These are phyloP conservation scores for Onychomys arenicola DNA, from an alignment of 2,797 vertebrate genomes.

Conservation along the genomic window DNA sequence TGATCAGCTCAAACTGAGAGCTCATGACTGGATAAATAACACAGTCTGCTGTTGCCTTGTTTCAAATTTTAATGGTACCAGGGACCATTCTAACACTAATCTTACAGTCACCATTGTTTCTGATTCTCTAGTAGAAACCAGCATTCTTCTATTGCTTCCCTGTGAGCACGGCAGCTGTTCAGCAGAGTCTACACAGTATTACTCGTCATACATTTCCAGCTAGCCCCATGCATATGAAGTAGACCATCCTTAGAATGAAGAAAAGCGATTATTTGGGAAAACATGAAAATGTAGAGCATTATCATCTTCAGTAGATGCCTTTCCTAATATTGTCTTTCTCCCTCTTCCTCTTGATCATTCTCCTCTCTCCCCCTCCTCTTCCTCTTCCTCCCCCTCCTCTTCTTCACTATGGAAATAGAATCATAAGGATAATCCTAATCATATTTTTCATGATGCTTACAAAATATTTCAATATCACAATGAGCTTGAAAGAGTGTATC, in stretches of 20 bases:
- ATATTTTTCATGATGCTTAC: fast-evolving
- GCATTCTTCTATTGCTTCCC: conserved; percentile 58
- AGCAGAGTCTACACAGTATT: background rate
- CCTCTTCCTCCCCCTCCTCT: background rate
- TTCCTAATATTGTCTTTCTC: background rate
- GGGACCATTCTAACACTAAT: conserved; percentile 55
- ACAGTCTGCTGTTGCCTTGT: conserved; percentile 75
- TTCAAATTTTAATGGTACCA: conserved; percentile 77
- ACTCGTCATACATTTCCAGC: conserved; percentile 37
- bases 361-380: background rate
- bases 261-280: conserved; percentile 5
- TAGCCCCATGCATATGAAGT: conserved; percentile 10
- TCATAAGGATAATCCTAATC: background rate
- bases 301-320: background rate
- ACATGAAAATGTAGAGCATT: conserved; percentile 67
- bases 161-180: conserved; percentile 58
- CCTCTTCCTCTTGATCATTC: background rate
- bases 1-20: conserved; percentile 78
- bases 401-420: background rate
- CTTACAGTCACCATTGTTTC: conserved; percentile 45
- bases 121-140: background rate
- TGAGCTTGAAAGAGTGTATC: background rate
- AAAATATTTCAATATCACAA: background rate
- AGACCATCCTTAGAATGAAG: conserved; percentile 38
- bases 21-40: conserved; percentile 77